Evolutionary conservation across 2,888 invertebrate genomes (phyloP).

Genomic region (Rotaria sp.): DNA sequence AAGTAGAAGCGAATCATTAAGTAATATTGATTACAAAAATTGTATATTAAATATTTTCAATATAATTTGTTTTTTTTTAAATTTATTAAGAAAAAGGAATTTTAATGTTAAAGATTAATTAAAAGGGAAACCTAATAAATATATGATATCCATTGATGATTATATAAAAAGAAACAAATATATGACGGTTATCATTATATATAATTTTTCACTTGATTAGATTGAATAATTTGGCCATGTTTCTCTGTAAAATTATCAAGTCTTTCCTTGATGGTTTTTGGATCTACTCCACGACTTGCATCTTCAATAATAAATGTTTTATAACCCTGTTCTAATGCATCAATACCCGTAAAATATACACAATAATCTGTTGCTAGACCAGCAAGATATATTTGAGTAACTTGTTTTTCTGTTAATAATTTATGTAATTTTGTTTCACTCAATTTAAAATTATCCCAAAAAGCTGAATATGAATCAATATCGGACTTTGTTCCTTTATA

Average conservation of each 20-base stretch:
- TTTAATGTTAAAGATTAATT: no score
- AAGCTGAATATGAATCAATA: conserved; percentile 92
- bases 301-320: conserved; percentile 80
- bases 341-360: conserved; percentile 75
- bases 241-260: background rate
- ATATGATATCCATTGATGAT: no score
- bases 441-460: conserved; percentile 90
- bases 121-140: no score
- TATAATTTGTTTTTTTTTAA: no score
- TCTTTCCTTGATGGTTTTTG: conserved; percentile 71
- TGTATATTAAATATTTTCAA: no score
- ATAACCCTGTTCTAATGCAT: conserved; percentile 81
- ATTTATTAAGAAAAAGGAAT: no score
- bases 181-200: background rate
- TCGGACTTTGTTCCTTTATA: conserved; percentile 76
- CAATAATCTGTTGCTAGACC: conserved; percentile 91
- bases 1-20: no score
- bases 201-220: conserved; percentile 1
- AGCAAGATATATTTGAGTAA: conserved; percentile 85
- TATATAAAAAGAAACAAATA: no score
- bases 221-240: background rate
- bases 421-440: conserved; percentile 75
- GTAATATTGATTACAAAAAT: no score
- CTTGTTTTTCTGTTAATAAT: conserved; percentile 70
- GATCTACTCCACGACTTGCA: conserved; percentile 78